phyloP scores from a whole-genome alignment of 1,140 invertebrate genomes.

The Pseudomyrmex gracilis region DNA sequence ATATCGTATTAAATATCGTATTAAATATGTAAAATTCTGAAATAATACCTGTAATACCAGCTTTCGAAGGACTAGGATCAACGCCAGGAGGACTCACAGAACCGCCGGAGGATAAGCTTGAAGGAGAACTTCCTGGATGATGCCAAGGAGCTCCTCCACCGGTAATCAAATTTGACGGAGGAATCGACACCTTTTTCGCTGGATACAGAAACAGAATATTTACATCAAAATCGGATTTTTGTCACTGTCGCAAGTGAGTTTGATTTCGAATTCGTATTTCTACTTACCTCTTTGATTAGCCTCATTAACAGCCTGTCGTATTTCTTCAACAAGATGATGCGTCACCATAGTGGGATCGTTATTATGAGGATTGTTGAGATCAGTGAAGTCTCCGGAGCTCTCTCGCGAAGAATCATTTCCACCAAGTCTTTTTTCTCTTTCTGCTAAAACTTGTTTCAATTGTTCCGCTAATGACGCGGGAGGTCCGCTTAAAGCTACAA shows the following conservation, averaged over 20 bases:
- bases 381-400: slow-evolving; percentile 88
- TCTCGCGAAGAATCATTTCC: slow-evolving; percentile 87
- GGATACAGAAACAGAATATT: slow-evolving; percentile 16
- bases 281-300: slow-evolving; percentile 92
- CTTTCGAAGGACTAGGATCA: slow-evolving; percentile 84
- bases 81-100: slow-evolving; percentile 84
- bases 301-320: slow-evolving; percentile 93
- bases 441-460: slow-evolving; percentile 92
- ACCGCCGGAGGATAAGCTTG: slow-evolving; percentile 88
- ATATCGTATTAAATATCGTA: too few species aligned
- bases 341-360: slow-evolving; percentile 87
- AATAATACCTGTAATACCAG: slow-evolving; percentile 76
- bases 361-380: slow-evolving; percentile 87
- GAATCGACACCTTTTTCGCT: slow-evolving; percentile 88
- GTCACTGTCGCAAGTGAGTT: background rate
- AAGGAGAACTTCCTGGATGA: slow-evolving; percentile 86
- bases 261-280: slow-evolving; percentile 53
- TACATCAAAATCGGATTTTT: background rate
- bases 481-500: slow-evolving; percentile 85
- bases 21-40: background rate
- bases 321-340: slow-evolving; percentile 93
- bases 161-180: slow-evolving; percentile 83
- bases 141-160: slow-evolving; percentile 80
- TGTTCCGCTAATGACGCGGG: slow-evolving; percentile 92
- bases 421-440: slow-evolving; percentile 89